These are phyloP conservation scores for Hyles lineata DNA, from an alignment of 2,888 invertebrate species.

Conservation along the genomic window DNA sequence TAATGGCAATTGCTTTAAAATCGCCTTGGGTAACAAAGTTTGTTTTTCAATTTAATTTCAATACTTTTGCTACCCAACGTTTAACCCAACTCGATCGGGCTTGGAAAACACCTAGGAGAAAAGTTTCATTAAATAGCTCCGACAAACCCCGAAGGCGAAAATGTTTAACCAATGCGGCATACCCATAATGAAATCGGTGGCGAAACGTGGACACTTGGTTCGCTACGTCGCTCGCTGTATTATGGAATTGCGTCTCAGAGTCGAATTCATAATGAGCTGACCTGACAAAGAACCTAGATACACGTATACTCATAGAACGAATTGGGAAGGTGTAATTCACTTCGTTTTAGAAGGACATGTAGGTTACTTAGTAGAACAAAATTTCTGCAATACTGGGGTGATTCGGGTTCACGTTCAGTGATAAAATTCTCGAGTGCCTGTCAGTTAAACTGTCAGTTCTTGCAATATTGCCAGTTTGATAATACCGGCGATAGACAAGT, in stretches of 20 bases:
- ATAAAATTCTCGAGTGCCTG: too few species aligned
- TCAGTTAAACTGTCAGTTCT: too few species aligned
- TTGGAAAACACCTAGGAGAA: background rate
- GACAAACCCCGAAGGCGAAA: background rate
- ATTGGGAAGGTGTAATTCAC: background rate
- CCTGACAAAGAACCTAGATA: background rate
- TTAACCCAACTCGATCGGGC: too few species aligned
- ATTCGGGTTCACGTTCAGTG: too few species aligned
- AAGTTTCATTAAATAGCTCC: background rate
- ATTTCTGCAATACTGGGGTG: too few species aligned
- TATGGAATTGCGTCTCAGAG: background rate
- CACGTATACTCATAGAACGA: background rate
- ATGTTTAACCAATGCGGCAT: background rate
- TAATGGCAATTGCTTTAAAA: too few species aligned
- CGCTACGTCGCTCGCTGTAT: background rate
- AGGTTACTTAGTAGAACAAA: too few species aligned
- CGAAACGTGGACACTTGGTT: background rate
- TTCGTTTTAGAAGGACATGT: background rate
- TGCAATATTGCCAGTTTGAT: too few species aligned
- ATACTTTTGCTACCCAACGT: too few species aligned
- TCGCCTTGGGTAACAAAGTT: too few species aligned
- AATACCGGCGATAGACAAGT: too few species aligned
- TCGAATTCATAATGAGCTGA: conserved; percentile 2
- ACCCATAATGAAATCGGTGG: background rate
- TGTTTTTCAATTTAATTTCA: too few species aligned